Conservation (phyloP, 1,140 invertebrate species). For the Ceratosolen solmsi region DNA sequence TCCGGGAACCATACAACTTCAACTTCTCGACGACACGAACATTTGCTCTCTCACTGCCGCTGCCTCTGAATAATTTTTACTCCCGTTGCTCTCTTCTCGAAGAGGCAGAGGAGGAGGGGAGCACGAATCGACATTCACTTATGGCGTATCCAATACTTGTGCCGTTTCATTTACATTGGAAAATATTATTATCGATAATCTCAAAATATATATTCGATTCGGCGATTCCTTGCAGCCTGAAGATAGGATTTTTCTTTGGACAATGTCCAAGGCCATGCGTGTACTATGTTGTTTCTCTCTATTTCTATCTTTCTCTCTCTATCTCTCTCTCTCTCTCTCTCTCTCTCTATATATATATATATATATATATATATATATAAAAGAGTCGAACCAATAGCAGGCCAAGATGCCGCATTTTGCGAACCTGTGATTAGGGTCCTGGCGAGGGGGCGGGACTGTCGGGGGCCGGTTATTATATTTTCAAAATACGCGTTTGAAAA, state of each 20-base stretch:
- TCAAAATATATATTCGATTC: slow-evolving; percentile 12
- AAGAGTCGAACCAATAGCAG: no score
- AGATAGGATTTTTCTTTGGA: neutral
- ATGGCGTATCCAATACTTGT: neutral
- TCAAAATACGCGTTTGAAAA: neutral
- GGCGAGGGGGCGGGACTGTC: neutral
- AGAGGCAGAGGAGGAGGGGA: neutral
- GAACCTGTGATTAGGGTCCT: neutral
- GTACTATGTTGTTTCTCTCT: neutral
- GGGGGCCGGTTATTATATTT: neutral
- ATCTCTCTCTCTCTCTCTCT: neutral
- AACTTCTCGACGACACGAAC: no score
- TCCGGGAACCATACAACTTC: neutral
- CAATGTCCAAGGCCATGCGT: neutral
- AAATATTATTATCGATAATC: neutral
- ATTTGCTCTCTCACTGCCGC: no score
- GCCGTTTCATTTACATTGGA: neutral
- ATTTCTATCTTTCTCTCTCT: neutral
- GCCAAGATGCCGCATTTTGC: neutral
- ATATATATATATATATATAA: no score
- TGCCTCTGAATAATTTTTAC: no score
- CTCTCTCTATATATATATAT: neutral
- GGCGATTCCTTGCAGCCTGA: neutral
- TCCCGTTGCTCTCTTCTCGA: no score
- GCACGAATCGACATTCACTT: neutral